Conservation (phyloP, 2,888 invertebrate genomes). For the Odontothrips loti region DNA sequence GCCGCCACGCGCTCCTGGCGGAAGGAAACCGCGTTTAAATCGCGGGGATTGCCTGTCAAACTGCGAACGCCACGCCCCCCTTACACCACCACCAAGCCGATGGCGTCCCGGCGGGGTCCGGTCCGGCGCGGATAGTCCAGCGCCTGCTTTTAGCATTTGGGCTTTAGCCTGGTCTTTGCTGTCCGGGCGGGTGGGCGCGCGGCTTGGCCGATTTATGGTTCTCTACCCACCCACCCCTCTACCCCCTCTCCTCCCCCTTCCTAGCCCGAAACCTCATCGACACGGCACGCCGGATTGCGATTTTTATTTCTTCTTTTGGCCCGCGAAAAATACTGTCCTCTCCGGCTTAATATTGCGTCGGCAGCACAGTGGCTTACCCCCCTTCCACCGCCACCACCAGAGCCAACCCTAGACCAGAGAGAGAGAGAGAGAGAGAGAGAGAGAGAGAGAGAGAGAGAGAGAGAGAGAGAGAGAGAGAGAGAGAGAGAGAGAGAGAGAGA, state of each 20-base stretch:
- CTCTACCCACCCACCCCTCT: not conserved
- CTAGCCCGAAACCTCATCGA: not conserved
- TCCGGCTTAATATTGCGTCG: constrained; percentile 5
- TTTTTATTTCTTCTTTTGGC: constrained; percentile 1
- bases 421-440: not conserved
- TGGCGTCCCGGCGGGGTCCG: too few relatives aligned
- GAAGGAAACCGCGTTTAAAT: too few relatives aligned
- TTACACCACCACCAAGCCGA: too few relatives aligned
- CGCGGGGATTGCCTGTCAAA: too few relatives aligned
- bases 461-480: not conserved
- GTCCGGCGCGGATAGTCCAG: too few relatives aligned
- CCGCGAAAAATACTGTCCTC: constrained; percentile 6
- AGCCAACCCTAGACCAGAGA: not conserved
- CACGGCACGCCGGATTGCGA: not conserved
- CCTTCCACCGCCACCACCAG: not conserved
- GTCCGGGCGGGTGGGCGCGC: not conserved
- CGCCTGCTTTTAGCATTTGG: too few relatives aligned
- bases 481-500: not conserved
- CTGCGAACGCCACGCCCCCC: too few relatives aligned
- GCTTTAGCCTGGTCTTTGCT: too few relatives aligned
- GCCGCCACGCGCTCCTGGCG: too few relatives aligned
- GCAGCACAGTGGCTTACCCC: constrained; percentile 3
- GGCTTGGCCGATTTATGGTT: not conserved
- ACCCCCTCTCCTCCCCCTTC: not conserved
- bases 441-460: not conserved